These are phyloP conservation scores for Potamarius usumacintae DNA, from an alignment of 2,113 vertebrate genomes.

Conservation along the genomic window DNA sequence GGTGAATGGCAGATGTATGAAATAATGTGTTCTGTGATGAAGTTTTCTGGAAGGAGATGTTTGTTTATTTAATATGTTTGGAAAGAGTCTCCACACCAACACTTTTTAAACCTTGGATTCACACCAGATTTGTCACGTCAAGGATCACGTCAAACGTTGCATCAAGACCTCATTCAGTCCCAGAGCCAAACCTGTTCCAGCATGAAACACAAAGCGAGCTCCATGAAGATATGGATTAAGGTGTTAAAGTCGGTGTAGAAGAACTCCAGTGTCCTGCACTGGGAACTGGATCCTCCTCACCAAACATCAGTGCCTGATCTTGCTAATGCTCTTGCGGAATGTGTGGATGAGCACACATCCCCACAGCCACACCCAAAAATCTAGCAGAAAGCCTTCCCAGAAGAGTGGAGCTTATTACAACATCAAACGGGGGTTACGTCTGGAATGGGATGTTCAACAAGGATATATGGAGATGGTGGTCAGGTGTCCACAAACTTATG, in stretches of 20 bases:
- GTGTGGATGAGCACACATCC: too few species aligned
- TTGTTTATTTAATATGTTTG: not conserved
- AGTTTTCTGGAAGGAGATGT: not conserved
- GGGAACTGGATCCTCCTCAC: too few species aligned
- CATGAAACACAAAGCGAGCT: not conserved
- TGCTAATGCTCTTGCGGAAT: too few species aligned
- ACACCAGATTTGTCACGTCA: not conserved
- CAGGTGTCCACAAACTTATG: too few species aligned
- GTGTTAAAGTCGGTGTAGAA: not conserved
- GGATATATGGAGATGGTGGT: too few species aligned
- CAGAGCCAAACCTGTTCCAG: too few species aligned
- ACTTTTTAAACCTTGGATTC: not conserved
- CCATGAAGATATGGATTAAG: not conserved
- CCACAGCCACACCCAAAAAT: too few species aligned
- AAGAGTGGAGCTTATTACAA: too few species aligned
- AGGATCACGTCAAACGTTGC: not conserved
- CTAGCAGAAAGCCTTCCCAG: too few species aligned
- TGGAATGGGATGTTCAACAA: too few species aligned
- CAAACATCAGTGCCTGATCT: too few species aligned
- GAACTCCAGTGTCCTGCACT: not conserved
- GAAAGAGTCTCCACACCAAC: not conserved
- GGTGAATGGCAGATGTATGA: not conserved
- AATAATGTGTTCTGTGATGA: not conserved
- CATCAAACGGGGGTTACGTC: too few species aligned
- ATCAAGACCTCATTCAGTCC: not conserved